Base-by-base conservation (phyloP, 2,888 invertebrate species). In the Zygaena filipendulae region DNA sequence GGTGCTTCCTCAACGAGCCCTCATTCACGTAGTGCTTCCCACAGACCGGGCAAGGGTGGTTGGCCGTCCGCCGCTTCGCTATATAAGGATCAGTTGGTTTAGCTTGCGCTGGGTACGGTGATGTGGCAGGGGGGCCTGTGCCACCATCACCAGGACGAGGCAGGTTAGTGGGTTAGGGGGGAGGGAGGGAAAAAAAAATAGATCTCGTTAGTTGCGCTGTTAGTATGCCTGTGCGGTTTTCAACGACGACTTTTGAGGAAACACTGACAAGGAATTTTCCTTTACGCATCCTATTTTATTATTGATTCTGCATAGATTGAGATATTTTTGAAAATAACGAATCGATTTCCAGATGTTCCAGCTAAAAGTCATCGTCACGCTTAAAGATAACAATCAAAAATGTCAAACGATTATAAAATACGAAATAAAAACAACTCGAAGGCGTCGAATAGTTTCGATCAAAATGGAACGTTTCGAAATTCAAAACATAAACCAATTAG, bases 21-120 rank as follows among this genome's bases (percentile, higher is more conserved):
- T 95, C 95, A 79, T 95, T 95, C 47, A 95, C 95, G 75, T 95
- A 95, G 72, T 95, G 94, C 77, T 95, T 95, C 46, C 95, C 95
- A 74, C 95, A 95, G 23, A 95, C 92, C 11, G 95, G 95, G 63
- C 95, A 95, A 28, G 95, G 94, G 69, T 95, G 95, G 75, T 95
- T 95, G 49, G 95, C 94, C 50, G 93, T 92, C 80, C 94, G 85
- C 80, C 95, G 87, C 83, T 95, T 95, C 70, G 93, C 93, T 87
- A 92, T 85, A 84, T 91, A 92, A 82, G 87, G 87, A 81, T 88
- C 88, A 69, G 81, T 80, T 55, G 81, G 61, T 80, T 81, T 80
- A 75, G 77, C 72, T 75, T 77, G 80, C 62, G 77, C 70, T 39
- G 79, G 80, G 68, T 79, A 75, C 36, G 75, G 75, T 83, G 82